These are phyloP conservation scores for Amphipoea oculea DNA, from an alignment of 2,888 invertebrate species.

Conservation along the genomic window DNA sequence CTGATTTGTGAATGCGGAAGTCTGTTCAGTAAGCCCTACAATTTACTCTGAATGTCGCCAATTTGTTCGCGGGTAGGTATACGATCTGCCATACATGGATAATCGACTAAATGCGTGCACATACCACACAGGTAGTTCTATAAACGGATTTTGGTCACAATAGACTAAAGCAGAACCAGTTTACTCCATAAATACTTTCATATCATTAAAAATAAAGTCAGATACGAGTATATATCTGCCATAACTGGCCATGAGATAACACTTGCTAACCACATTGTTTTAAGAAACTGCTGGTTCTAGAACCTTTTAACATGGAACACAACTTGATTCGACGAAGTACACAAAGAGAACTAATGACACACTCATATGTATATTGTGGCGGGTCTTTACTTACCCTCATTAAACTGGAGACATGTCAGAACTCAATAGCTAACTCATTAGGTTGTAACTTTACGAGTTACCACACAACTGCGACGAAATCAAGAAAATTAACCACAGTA, in stretches of 20 bases:
- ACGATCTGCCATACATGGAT: background rate
- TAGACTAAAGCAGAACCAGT: background rate
- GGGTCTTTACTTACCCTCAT: background rate
- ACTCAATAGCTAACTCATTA: background rate
- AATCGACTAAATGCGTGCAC: too few relatives aligned
- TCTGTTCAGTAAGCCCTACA: background rate
- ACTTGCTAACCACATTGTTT: background rate
- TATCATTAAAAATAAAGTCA: background rate
- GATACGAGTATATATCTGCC: background rate
- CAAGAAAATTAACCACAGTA: slow-evolving; percentile 11
- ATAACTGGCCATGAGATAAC: too few relatives aligned
- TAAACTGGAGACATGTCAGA: background rate
- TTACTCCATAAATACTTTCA: too few relatives aligned
- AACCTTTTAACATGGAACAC: background rate
- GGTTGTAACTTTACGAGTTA: slow-evolving; percentile 13
- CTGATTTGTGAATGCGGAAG: slow-evolving; percentile 36
- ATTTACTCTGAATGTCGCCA: slow-evolving; percentile 2
- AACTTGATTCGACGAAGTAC: background rate
- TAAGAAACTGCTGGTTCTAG: background rate
- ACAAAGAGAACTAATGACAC: background rate
- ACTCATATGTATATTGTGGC: background rate
- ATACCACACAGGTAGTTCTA: too few relatives aligned
- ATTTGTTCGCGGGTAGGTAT: background rate
- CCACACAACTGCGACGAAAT: background rate
- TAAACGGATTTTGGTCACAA: background rate